Conservation (phyloP, 2,888 invertebrate species). For the Carpatolechia fugitivella region DNA sequence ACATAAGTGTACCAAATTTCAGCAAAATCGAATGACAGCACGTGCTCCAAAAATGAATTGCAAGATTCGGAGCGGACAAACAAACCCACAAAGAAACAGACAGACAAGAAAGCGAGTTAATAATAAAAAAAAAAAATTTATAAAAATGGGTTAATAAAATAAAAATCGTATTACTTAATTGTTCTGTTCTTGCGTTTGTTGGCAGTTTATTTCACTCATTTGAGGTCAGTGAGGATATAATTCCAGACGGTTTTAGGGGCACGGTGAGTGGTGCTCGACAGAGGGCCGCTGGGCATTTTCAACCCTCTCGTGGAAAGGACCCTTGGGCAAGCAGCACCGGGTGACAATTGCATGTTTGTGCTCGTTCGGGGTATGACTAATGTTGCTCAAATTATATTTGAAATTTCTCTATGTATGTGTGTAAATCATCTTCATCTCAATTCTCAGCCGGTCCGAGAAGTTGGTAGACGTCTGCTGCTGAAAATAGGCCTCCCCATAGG, state of each 20-base stretch:
- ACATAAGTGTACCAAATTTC: no score
- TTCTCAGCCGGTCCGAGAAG: no score
- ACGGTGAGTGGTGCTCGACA: background rate
- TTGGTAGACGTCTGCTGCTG: no score
- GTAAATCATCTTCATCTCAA: no score
- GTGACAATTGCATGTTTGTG: slow-evolving; percentile 1
- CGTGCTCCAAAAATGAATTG: no score
- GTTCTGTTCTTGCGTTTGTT: background rate
- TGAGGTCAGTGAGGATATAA: slow-evolving; percentile 2
- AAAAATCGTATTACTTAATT: no score
- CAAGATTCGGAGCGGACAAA: no score
- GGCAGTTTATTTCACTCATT: slow-evolving; percentile 6
- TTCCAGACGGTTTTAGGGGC: slow-evolving; percentile 1
- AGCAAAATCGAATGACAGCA: no score
- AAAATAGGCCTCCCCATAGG: no score
- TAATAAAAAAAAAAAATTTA: background rate
- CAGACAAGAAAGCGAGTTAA: no score
- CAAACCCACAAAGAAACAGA: no score
- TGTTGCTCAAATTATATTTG: background rate
- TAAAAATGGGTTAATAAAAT: background rate
- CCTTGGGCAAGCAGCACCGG: background rate
- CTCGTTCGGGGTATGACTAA: background rate
- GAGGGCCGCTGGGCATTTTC: slow-evolving; percentile 1
- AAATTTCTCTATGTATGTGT: no score
- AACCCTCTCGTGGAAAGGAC: slow-evolving; percentile 1